Evolutionary conservation across 2,113 vertebrate species (phyloP).

Genomic region (Callopanchax toddi): DNA sequence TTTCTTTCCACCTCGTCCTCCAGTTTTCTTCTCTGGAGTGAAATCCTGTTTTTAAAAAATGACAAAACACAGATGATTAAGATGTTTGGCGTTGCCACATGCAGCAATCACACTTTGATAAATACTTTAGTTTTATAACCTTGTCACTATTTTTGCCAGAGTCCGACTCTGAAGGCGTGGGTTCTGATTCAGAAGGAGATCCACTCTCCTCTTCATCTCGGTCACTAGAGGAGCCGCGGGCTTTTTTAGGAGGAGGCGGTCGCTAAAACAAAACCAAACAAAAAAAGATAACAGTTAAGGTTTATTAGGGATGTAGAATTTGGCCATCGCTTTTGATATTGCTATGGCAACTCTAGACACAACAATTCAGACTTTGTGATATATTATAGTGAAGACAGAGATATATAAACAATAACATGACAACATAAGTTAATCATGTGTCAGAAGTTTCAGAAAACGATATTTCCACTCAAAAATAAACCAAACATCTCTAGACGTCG

Average conservation of each 20-base stretch:
- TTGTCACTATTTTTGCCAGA: conserved; percentile 96
- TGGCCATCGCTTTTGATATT: neutral
- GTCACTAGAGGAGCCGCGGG: conserved; percentile 90
- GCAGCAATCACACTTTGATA: neutral
- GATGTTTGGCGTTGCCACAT: neutral
- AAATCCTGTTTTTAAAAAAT: conserved; percentile 83
- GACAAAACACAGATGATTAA: neutral
- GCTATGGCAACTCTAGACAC: too few relatives aligned
- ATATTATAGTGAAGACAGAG: too few relatives aligned
- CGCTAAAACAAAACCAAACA: conserved; percentile 24
- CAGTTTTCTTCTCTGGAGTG: conserved; percentile 90
- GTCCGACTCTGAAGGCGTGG: conserved; percentile 89
- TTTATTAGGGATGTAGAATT: neutral
- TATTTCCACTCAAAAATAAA: neutral
- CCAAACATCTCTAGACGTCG: neutral
- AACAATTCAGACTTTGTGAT: too few relatives aligned
- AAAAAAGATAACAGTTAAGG: neutral
- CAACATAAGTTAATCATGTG: neutral
- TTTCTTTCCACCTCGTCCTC: conserved; percentile 79
- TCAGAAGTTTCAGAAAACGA: neutral
- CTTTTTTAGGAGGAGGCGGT: conserved; percentile 80
- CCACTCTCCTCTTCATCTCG: conserved; percentile 84
- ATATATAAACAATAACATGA: neutral
- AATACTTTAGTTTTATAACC: conserved; percentile 65
- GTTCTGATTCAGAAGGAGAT: conserved; percentile 89